Conservation (phyloP, 2,113 vertebrate genomes). For the Dryoscopus gambensis region DNA sequence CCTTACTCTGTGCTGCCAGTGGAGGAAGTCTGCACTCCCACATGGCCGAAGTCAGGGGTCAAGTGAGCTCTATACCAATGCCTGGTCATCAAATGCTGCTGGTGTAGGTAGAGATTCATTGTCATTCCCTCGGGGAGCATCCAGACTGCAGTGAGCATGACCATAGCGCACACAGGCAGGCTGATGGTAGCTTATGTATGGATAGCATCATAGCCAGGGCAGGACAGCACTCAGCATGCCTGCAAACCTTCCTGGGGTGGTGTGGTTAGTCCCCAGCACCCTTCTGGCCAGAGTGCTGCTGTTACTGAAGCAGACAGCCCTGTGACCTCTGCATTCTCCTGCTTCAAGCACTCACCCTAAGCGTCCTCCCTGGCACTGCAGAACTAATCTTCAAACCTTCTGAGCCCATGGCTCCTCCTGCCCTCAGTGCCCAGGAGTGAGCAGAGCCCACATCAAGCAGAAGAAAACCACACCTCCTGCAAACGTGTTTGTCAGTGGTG, state of each 20-base stretch:
- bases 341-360: not conserved
- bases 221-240: not conserved
- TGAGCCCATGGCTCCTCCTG: not conserved
- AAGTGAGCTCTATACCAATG: not conserved
- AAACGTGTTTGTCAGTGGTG: accelerated
- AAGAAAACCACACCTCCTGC: not conserved
- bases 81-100: not conserved
- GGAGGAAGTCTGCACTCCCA: not conserved
- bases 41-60: accelerated
- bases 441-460: not conserved
- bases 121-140: not conserved
- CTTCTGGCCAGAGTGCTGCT: not conserved
- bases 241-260: not conserved
- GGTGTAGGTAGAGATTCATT: not conserved
- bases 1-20: not conserved
- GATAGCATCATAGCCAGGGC: not conserved
- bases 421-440: not conserved
- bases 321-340: not conserved
- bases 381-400: not conserved
- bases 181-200: not conserved
- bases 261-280: not conserved
- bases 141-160: not conserved
- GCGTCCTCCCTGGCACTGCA: not conserved
- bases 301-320: not conserved
- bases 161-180: not conserved